A percentile compares a stretch with the other conserved stretches of the same genome.
phyloP scores from a whole-genome alignment of 2,113 vertebrate genomes.

The Carassius carassius region DNA sequence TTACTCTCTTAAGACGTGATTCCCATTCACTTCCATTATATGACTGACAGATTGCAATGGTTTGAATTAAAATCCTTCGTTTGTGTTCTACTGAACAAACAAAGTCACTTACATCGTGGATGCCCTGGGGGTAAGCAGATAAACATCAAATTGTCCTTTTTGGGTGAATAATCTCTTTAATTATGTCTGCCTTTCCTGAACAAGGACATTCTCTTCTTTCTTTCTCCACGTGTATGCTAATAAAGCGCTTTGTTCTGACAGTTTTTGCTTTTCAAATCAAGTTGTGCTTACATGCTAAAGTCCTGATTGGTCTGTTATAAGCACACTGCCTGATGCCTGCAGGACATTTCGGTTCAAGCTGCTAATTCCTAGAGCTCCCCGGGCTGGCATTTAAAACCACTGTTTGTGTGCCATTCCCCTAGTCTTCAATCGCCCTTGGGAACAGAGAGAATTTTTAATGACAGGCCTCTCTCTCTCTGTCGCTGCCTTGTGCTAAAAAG shows the following conservation, averaged over 20 bases:
- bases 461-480: constrained; percentile 18
- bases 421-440: constrained; percentile 55
- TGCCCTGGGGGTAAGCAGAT: too few species aligned
- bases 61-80: too few species aligned
- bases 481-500: constrained; percentile 38
- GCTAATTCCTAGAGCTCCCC: constrained; percentile 48
- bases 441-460: constrained; percentile 63
- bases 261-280: constrained; percentile 23
- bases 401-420: constrained; percentile 49
- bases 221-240: background rate
- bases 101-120: too few species aligned
- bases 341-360: constrained; percentile 39
- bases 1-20: too few species aligned
- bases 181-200: background rate
- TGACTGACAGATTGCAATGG: too few species aligned
- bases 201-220: background rate
- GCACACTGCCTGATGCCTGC: constrained; percentile 36
- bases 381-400: constrained; percentile 59
- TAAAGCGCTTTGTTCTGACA: background rate
- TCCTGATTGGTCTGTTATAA: constrained; percentile 40
- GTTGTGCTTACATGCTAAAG: background rate
- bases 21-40: too few species aligned
- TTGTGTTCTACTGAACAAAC: too few species aligned
- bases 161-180: too few species aligned
- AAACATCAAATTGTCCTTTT: too few species aligned